Evolutionary conservation across 1,140 invertebrate species (phyloP), one percentile per base, ranked within the genome.

Genomic region (Xylocopa sonorina): DNA sequence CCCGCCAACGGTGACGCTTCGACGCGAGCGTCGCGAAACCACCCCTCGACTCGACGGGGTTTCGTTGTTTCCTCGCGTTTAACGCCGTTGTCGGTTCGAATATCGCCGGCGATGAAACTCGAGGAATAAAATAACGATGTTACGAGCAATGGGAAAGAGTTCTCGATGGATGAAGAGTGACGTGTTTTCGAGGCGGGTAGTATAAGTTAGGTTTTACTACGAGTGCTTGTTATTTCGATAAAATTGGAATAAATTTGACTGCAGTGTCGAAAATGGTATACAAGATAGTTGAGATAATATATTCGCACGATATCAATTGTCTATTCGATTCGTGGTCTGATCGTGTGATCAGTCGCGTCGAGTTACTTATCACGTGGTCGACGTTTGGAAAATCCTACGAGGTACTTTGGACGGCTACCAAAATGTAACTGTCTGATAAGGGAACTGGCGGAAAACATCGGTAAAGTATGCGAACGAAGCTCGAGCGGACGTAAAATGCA

Each of bases 341-440:
- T 57, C 41, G 27, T 50, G 21, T 9, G 21, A 16, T 51, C 24
- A 27, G 16, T 29, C n/a, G n/a, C 6, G 16, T 43, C 27, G 6
- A n/a, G 46, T 34, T 1, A 41, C 21, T 32, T 53, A 51, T 43
- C 5, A 24, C n/a, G 21, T 12, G 18, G 27, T 55, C 18, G 14
- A 16, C 5, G 18, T 32, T 69, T 71, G 24, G 41, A 24, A 71
- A 71, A 77, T 32, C 3, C 24, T 58, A 60, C 41, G 64, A 71
- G 55, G n/a, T 9, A 32, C 24, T 77, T 69, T 69, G 75, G 75
- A 71, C 55, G 24, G 34, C 27, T 41, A 71, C 64, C 75, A 77
- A 60, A 50, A 71, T 58, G 32, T 60, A 32, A 60, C 53, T 27
- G 53, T 38, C 51, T 34, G 66, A 77, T 77, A 71, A 71, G 46